Base-by-base conservation (phyloP, 2,113 vertebrate species). In the Nipponia nippon region DNA sequence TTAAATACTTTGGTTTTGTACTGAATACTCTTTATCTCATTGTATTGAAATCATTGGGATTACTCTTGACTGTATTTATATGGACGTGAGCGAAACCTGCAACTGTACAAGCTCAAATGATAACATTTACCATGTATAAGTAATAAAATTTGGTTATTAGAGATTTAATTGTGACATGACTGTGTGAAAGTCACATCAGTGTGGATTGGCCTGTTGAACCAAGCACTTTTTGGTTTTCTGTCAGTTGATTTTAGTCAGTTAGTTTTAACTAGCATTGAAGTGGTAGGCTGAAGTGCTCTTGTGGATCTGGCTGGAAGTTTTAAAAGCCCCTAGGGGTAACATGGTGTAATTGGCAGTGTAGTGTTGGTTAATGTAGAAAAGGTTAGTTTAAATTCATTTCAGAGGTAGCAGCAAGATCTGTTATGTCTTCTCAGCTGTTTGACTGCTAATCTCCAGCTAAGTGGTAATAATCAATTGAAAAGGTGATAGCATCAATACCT, bases 31-130 rank as follows among this genome's bases (percentile, higher is more conserved):
- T 27, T 72, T 38, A 17, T 49, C 7, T 71, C 4, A 36, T 55
- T 47, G 8, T 61, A 29, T 22, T 70, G 9, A 85, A 61, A 36
- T 62, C 23, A 49, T 1, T 42, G 9, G 5, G 3, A 6, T 53
- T 91, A 30, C 4, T 66, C 6, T 73, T 84, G 5, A 27, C 22
- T 38, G 20, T n/a, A 7, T 85, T 79, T 53, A 30, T 30, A 53
- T 4, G 1, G 0, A 5, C 47, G 4, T 38, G 26, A 73, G 8
- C 0, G 1, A 87, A 81, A 55, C 13, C 15, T 46, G 17, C 8
- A 65, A 10, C 19, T 58, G 4, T 55, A 26, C 25, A 14, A 65
- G 6, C 5, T 47, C 59, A 83, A 91, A 58, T 55, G 1, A 69
- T 22, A 65, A 55, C 47, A 69, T 27, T 61, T 55, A 25, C 25